Conservation (phyloP, 2,888 invertebrate genomes). For the Andrena bucephala region DNA sequence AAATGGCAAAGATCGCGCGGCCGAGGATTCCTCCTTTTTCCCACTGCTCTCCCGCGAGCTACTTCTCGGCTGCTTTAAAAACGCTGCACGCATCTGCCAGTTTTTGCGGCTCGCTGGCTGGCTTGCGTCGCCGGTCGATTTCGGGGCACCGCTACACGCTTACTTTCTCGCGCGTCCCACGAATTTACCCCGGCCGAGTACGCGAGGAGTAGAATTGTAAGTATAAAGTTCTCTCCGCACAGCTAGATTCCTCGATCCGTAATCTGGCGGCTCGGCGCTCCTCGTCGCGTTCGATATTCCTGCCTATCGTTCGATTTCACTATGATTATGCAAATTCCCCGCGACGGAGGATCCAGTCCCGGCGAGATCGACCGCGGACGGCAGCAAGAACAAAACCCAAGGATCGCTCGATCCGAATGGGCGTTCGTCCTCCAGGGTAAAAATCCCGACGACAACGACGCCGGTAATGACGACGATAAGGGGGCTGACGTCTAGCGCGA, state of each 20-base stretch:
- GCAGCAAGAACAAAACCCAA: not conserved
- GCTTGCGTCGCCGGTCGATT: conserved; percentile 56
- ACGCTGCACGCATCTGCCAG: conserved; percentile 69
- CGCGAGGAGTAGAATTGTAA: not conserved
- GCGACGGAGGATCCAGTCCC: not conserved
- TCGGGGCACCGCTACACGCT: conserved; percentile 35
- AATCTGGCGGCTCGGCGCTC: not conserved
- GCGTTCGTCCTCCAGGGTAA: conserved; percentile 28
- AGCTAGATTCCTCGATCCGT: not conserved
- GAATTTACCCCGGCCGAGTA: not conserved
- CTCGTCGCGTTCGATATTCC: not conserved
- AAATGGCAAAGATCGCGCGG: conserved; percentile 57
- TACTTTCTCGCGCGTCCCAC: conserved; percentile 43
- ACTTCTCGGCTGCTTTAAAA: conserved; percentile 63
- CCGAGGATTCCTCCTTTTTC: conserved; percentile 42
- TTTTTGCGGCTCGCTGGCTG: conserved; percentile 55
- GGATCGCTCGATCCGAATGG: conserved; percentile 31
- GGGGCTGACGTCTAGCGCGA: conserved; percentile 39
- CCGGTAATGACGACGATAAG: conserved; percentile 58
- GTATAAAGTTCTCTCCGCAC: not conserved
- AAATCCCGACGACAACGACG: conserved; percentile 47
- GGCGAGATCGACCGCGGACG: not conserved
- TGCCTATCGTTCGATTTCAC: conserved; percentile 18
- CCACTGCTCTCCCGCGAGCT: conserved; percentile 23
- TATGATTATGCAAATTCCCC: conserved; percentile 13